Base-by-base conservation (phyloP, 2,113 vertebrate genomes). In the Triplophysa siluroides region DNA sequence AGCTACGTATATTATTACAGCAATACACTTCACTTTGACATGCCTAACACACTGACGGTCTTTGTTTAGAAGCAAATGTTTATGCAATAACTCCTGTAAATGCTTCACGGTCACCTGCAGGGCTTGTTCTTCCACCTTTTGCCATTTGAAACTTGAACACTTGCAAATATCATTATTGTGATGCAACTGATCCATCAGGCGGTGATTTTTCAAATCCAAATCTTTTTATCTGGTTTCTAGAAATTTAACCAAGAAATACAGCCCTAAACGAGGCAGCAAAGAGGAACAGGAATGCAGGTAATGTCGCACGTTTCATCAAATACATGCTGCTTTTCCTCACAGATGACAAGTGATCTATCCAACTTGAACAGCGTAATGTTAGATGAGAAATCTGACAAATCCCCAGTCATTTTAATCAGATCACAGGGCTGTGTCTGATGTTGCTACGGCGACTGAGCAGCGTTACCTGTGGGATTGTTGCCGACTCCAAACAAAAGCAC, bases 241-340 rank as follows among this genome's bases (percentile, higher is more conserved):
- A 89, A 96, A 91, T 87, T 90, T 97, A 78, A 95, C 94, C 50
- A 97, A 96, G 89, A 97, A 96, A 83, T 95, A 94, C 60, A 92
- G 94, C 79, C 90, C 93, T 29, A 97, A 97, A 87, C 91, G 94
- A 87, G 92, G 90, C 63, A 80, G 87, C 78, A 96, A 95, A 89
- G 95, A 97, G 87, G 95, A 97, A 61, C 94, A 92, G 2, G 95
- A 97, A 50, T 91, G 92, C 92, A 95, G 95, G 95, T 96, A 91
- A 94, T 89, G 24, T 62, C 18, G 79, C 16, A 56, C 10, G 19
- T 24, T 41, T 24, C 12, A 45, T 50, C 26, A 61, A 16, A 16
- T 26, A 3, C 62, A 8, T 45, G 4, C 38, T 4, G 8, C 43
- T 60, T 52, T n/a, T 61, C 12, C 16, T 64, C 41, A 24, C 13